Evolutionary conservation across 2,797 vertebrate genomes (phyloP), one percentile per base, ranked within the genome.

Genomic region (Heteromormyrus szaboi): DNA sequence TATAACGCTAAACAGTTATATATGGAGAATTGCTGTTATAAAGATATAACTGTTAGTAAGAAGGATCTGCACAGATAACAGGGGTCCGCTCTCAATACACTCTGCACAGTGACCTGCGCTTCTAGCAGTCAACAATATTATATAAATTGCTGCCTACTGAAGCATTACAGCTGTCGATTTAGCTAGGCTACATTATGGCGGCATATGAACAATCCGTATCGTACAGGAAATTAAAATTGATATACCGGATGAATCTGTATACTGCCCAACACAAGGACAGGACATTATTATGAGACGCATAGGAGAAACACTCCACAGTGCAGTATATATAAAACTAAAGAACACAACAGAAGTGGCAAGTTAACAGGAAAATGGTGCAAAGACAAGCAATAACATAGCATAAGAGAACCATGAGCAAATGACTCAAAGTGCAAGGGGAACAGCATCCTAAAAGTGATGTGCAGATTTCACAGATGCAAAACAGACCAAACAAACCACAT

Each of bases 401-500:
- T 5, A 72, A 37, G 12, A 33, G 25, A 72, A 72, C 11, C 65
- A 72, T 2, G 65, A 37, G 65, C 65, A 72, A 33, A 37, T 33
- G 65, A 33, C 3, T 68, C 25, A 33, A 68, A 33, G 62, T 68
- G 65, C 12, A 72, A 72, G 29, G 12, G 11, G 11, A 6, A 14
- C 29, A 72, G 65, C 65, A 72, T 17, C 65, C 65, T 5, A 33
- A 37, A 29, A 33, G 12, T 4, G 12, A 72, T 2, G 65, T 37
- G 65, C 25, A 33, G 59, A 65, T 51, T 84, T 85, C 83, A 54
- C 46, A 25, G 59, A 37, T n/a, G 53, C 19, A 37, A 53, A 65
- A 85, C 44, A 88, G 79, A 54, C 37, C 76, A 25, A 84, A 83
- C 48, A 50, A 83, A 19, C 41, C 41, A 83, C 83, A 85, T 65